Evolutionary conservation across 2,113 vertebrate species (phyloP).

Genomic region (Carlito syrichta): DNA sequence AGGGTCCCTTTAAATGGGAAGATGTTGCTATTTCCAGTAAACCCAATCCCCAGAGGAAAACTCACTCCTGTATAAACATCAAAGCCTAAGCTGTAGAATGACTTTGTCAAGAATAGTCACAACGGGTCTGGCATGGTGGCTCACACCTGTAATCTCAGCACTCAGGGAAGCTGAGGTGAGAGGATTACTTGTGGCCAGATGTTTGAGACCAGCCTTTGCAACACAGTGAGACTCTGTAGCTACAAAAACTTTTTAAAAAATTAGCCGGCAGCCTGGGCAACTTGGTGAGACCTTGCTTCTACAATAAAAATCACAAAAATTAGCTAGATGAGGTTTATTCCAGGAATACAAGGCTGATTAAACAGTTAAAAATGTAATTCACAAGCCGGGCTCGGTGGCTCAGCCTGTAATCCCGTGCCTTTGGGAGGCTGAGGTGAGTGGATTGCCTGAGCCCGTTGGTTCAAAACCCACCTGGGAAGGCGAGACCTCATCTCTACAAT

Average conservation of each 20-base stretch:
- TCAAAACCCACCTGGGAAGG: no score
- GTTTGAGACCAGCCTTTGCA: neutral
- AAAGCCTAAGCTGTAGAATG: neutral
- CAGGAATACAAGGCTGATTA: neutral
- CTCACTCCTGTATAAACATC: neutral
- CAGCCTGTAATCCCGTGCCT: no score
- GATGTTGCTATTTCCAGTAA: neutral
- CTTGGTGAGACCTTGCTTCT: neutral
- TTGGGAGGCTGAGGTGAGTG: no score
- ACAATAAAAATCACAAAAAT: neutral
- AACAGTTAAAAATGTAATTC: constrained; percentile 7
- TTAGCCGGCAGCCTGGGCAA: no score
- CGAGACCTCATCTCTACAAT: no score
- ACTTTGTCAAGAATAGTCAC: neutral
- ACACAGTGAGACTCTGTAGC: neutral
- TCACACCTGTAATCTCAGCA: neutral
- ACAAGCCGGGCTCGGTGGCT: no score
- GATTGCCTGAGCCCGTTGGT: no score
- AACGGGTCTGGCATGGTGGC: neutral
- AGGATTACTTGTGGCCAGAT: neutral
- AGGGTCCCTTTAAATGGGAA: neutral
- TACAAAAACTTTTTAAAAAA: neutral
- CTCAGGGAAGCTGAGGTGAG: neutral
- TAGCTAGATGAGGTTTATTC: neutral
- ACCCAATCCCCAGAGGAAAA: neutral